Percentiles rank a stretch among this genome's conserved stretches.
These are phyloP conservation scores for Cydia pomonella DNA, from an alignment of 1,140 invertebrate genomes.

Conservation along the genomic window DNA sequence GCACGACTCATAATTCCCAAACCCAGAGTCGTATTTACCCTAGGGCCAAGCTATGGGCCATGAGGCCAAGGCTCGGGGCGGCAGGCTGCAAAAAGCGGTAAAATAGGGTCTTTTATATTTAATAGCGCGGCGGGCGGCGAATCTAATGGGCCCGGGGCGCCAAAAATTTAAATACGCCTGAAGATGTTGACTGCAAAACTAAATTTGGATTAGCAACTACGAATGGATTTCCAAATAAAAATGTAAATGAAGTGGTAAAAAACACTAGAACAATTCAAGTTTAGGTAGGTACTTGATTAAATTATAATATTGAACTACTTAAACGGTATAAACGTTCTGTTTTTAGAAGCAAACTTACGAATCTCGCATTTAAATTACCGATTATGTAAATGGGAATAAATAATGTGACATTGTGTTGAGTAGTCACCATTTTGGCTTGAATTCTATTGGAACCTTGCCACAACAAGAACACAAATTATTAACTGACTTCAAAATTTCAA, in stretches of 20 bases:
- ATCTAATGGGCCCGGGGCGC: too few relatives aligned
- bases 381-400: neutral
- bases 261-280: conserved; percentile 3
- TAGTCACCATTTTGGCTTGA: neutral
- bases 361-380: conserved; percentile 10
- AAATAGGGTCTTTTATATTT: too few relatives aligned
- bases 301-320: conserved; percentile 3
- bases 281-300: neutral
- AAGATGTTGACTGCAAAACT: neutral
- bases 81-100: too few relatives aligned
- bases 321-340: neutral
- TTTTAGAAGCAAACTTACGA: neutral
- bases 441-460: conserved; percentile 6
- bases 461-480: neutral
- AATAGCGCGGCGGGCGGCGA: too few relatives aligned
- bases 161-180: too few relatives aligned
- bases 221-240: neutral
- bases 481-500: neutral
- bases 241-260: neutral
- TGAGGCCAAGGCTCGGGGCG: too few relatives aligned
- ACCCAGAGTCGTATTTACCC: too few relatives aligned
- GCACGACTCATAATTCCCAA: too few relatives aligned
- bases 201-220: neutral
- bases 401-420: neutral
- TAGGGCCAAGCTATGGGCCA: too few relatives aligned